phyloP scores from a whole-genome alignment of 2,888 invertebrate genomes.

The Chaitophorus viminalis region DNA sequence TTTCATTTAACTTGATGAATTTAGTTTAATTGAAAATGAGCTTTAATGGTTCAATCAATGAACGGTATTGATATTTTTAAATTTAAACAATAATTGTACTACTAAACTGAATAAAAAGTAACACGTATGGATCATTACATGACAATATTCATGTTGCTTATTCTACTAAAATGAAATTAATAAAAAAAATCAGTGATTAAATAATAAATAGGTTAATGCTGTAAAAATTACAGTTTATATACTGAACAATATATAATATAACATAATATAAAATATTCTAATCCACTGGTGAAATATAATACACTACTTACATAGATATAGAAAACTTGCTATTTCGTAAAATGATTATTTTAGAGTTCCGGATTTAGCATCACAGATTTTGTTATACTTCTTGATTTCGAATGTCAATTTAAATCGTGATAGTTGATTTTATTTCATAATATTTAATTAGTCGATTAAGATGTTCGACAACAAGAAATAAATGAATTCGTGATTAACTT shows the following conservation, averaged over 20 bases:
- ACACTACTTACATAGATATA: background rate
- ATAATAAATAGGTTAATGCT: too few relatives aligned
- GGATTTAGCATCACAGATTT: background rate
- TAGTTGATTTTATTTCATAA: background rate
- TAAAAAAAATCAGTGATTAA: background rate
- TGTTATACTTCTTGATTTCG: constrained; percentile 2
- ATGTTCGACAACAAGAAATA: constrained; percentile 15
- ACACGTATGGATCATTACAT: background rate
- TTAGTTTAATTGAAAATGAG: too few relatives aligned
- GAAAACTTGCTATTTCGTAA: background rate
- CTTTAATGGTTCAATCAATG: background rate
- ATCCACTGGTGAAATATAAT: background rate
- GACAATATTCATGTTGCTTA: background rate
- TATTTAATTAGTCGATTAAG: constrained; percentile 16
- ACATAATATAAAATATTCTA: background rate
- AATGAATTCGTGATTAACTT: constrained; percentile 31
- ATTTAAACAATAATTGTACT: background rate
- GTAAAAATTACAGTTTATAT: too few relatives aligned
- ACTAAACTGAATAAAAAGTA: background rate
- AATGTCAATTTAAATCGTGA: constrained; percentile 2
- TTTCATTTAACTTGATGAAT: too few relatives aligned
- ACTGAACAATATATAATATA: background rate
- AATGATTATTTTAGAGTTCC: background rate
- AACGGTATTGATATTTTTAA: background rate
- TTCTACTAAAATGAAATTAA: background rate